These are phyloP conservation scores for Atherinosoma microstoma DNA, from an alignment of 2,797 vertebrate species.

Conservation along the genomic window DNA sequence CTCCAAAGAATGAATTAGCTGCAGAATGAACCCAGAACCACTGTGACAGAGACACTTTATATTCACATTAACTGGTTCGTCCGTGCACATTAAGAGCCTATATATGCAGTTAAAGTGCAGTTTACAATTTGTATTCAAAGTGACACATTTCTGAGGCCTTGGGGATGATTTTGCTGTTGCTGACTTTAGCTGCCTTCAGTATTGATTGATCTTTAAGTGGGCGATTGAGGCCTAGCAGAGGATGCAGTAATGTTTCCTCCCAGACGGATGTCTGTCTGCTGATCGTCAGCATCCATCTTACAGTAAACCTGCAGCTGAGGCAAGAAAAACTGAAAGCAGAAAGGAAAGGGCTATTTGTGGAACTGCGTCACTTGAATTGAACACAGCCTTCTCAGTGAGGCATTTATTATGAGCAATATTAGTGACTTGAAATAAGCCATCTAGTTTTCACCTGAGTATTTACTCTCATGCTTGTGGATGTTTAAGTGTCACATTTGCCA, in stretches of 20 bases:
- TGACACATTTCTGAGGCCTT: slow-evolving; percentile 16
- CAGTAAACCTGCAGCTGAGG: slow-evolving; percentile 77
- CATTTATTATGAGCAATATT: not conserved
- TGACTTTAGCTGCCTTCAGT: slow-evolving; percentile 55
- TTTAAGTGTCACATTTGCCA: not conserved
- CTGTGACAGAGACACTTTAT: not conserved
- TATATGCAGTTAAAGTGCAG: slow-evolving; percentile 17
- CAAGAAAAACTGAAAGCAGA: slow-evolving; percentile 10
- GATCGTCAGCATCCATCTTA: slow-evolving; percentile 62
- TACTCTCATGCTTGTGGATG: not conserved
- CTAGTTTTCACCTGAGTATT: slow-evolving; percentile 3
- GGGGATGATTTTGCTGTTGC: slow-evolving; percentile 19
- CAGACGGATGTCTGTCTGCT: slow-evolving; percentile 69
- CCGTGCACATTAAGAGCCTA: not conserved
- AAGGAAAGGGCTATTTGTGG: not conserved
- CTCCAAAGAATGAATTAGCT: not conserved
- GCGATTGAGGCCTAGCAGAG: slow-evolving; percentile 35
- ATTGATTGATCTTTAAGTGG: slow-evolving; percentile 51
- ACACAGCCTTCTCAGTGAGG: not conserved
- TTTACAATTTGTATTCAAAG: not conserved
- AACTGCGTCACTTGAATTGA: not conserved
- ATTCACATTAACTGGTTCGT: not conserved
- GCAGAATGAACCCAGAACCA: not conserved
- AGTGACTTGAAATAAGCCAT: not conserved
- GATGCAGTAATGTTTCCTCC: slow-evolving; percentile 40